Conservation (phyloP, 2,113 vertebrate species). For the Melanostigma gelatinosum region DNA sequence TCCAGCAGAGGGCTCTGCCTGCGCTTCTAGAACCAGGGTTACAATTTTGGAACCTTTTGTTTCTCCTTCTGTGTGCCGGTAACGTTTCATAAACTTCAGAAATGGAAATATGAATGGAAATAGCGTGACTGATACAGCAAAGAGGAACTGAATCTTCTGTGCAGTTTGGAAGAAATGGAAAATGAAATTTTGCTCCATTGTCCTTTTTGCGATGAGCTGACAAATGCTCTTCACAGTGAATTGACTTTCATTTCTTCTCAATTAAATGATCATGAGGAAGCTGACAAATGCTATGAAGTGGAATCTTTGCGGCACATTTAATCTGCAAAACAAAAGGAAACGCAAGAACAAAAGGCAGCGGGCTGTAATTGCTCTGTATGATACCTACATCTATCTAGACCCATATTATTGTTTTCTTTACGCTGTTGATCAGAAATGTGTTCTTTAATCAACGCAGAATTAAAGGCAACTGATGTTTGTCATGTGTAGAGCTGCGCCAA, state of each 20-base stretch:
- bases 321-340: conserved; percentile 26
- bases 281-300: neutral
- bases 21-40: no score
- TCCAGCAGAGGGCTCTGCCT: no score
- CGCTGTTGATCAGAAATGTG: conserved; percentile 3
- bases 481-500: neutral
- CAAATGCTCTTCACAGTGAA: conserved; percentile 35
- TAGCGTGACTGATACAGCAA: neutral
- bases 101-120: neutral
- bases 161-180: neutral
- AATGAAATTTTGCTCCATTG: conserved; percentile 9
- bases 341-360: neutral
- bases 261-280: conserved; percentile 33
- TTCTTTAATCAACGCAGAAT: neutral
- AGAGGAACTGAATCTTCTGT: neutral
- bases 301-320: conserved; percentile 22
- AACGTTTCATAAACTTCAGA: neutral
- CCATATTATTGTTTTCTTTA: neutral
- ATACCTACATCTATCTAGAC: neutral
- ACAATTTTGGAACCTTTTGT: no score
- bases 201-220: conserved; percentile 27
- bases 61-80: neutral
- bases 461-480: neutral
- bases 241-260: conserved; percentile 28
- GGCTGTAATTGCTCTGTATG: neutral